Percentiles rank a stretch among this genome's conserved stretches.
Conservation (phyloP, 2,113 vertebrate genomes). For the Lamprologus sp. region DNA sequence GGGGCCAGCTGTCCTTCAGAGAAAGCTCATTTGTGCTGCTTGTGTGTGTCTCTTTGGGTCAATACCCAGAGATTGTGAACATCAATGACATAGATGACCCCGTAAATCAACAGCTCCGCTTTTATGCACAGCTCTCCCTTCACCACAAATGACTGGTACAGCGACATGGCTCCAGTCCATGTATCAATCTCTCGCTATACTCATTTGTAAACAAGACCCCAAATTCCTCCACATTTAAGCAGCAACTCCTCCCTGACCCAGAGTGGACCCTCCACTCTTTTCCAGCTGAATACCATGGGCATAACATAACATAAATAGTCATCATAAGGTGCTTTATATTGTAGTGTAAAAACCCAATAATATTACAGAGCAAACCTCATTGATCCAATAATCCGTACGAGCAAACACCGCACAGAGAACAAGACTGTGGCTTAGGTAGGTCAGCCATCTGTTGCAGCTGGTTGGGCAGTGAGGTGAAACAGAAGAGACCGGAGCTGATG, state of each 20-base stretch:
- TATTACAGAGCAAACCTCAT: background rate
- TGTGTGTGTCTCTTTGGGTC: background rate
- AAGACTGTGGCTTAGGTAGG: background rate
- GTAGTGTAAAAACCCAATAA: background rate
- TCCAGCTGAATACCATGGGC: background rate
- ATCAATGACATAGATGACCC: background rate
- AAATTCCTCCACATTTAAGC: background rate
- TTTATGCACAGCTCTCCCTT: background rate
- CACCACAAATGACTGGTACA: background rate
- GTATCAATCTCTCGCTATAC: background rate
- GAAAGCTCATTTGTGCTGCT: background rate
- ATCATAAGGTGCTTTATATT: background rate
- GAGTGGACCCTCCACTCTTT: background rate
- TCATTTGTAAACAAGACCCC: background rate
- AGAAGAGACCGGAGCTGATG: background rate
- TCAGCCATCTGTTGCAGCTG: background rate
- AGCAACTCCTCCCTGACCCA: background rate
- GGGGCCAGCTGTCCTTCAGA: rapidly evolving
- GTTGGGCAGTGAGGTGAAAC: background rate
- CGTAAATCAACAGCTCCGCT: rapidly evolving
- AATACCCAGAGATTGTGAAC: background rate
- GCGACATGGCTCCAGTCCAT: rapidly evolving
- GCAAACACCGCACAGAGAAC: background rate
- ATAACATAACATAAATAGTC: background rate
- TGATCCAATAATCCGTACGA: background rate